phyloP scores from a whole-genome alignment of 2,888 invertebrate genomes.

The Spodoptera exigua region DNA sequence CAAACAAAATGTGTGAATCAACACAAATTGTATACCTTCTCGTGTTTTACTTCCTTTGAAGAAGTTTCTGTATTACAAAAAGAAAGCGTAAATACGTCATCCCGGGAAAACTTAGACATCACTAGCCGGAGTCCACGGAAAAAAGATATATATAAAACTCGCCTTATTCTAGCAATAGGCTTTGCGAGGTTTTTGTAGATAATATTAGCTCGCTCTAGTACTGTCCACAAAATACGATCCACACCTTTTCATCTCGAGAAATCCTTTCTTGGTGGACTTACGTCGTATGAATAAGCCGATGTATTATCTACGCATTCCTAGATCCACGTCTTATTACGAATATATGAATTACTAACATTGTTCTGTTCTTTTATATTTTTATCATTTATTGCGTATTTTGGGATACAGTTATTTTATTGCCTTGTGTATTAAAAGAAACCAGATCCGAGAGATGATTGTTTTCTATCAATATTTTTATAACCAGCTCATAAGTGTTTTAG shows the following conservation, averaged over 20 bases:
- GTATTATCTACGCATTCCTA: conserved; percentile 50
- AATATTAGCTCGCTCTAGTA: conserved; percentile 26
- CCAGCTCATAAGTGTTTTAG: too few species aligned
- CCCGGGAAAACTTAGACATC: conserved; percentile 16
- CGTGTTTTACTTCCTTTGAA: conserved; percentile 13
- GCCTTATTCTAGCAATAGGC: conserved; percentile 25
- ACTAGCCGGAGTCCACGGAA: conserved; percentile 11
- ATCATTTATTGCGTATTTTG: conserved; percentile 14
- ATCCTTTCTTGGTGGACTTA: conserved; percentile 38
- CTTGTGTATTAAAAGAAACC: background rate
- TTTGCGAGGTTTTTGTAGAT: conserved; percentile 30
- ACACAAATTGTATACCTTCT: conserved; percentile 10
- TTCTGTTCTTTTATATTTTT: conserved; percentile 10
- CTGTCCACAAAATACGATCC: conserved; percentile 36
- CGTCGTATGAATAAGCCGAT: conserved; percentile 37
- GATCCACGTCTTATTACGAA: conserved; percentile 40
- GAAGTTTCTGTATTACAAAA: conserved; percentile 18
- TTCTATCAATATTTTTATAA: too few species aligned
- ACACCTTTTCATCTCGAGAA: conserved; percentile 53
- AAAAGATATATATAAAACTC: conserved; percentile 5
- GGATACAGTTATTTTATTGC: conserved; percentile 8
- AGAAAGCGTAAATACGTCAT: conserved; percentile 25
- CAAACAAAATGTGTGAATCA: conserved; percentile 13
- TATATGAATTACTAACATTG: conserved; percentile 34
- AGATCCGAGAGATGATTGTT: background rate